phyloP scores from a whole-genome alignment of 2,888 invertebrate genomes.

The Chelonus formosanus region DNA sequence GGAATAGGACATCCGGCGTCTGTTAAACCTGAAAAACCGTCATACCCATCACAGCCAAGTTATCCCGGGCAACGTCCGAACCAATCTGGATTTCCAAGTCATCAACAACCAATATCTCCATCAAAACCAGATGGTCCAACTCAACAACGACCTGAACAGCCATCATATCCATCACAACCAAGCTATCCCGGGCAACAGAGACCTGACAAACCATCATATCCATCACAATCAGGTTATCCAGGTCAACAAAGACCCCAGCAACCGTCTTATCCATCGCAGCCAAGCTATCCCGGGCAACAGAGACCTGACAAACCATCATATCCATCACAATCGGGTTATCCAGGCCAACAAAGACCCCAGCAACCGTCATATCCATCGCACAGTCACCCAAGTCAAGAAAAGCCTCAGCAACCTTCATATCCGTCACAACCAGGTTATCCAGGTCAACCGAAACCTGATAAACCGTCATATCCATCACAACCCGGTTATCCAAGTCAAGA shows the following conservation, averaged over 20 bases:
- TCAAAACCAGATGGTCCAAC: slow-evolving; percentile 61
- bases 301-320: neutral
- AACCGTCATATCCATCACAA: slow-evolving; percentile 6
- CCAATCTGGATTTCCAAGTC: slow-evolving; percentile 21
- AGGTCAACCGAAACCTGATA: slow-evolving; percentile 32
- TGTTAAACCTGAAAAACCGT: slow-evolving; percentile 5
- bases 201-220: neutral
- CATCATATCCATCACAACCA: slow-evolving; percentile 28
- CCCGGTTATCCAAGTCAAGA: slow-evolving; percentile 35
- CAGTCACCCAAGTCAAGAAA: slow-evolving; percentile 28
- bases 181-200: slow-evolving; percentile 29
- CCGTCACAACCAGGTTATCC: slow-evolving; percentile 45
- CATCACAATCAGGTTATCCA: slow-evolving; percentile 8
- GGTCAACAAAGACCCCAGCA: neutral
- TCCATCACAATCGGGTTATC: slow-evolving; percentile 25
- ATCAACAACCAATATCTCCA: slow-evolving; percentile 66
- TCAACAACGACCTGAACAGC: slow-evolving; percentile 16
- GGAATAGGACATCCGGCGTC: too few relatives aligned
- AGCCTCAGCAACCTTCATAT: slow-evolving; percentile 16
- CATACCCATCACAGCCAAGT: slow-evolving; percentile 15
- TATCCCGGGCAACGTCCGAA: slow-evolving; percentile 34
- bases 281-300: slow-evolving; percentile 28
- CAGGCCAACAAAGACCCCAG: too few relatives aligned
- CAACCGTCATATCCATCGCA: slow-evolving; percentile 44
- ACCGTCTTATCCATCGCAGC: slow-evolving; percentile 38